Base-by-base conservation (phyloP, 2,888 invertebrate genomes). In the Byasa hedistus region DNA sequence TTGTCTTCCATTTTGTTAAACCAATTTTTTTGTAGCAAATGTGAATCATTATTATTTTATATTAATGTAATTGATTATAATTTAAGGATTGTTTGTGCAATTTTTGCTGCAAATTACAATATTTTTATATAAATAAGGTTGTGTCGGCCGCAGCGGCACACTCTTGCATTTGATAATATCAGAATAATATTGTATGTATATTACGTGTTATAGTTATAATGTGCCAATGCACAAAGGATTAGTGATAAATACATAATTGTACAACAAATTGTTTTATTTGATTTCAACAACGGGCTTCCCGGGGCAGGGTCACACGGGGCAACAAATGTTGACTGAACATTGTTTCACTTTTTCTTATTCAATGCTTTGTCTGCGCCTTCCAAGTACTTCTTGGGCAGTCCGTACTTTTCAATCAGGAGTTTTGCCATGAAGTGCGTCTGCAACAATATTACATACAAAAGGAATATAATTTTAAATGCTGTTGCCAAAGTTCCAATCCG, bases 281-380 rank as follows among this genome's bases (percentile, higher is more conserved):
- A 39, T 32, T 23, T 59, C 44, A 65, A 54, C 27, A 48, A 48
- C 8, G 8, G 7, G 32, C 32, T 32, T 10, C 32, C 19, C 22
- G 36, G 17, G 58, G 10, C 8, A 57, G 19, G 19, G 21, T 44
- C 48, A 51, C 24, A 27, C 21, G 10, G 51, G 15, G 51, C 24
- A 17, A 3, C 17, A 22, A 22, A 52, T 54, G 21, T 52, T 12
- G 19, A 54, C 32, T 27, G 51, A 5, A 55, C 24, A 23, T 60
- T 60, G 36, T 59, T 23, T 79, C 75, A 79, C 83, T 90, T 94
- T 80, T 94, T 94, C 82, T 94, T 94, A 77, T 95, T 96, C 23
- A 95, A 94, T 19, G 95, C 95, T 75, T 94, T 94, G 86, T 96
- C 96, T 22, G 96, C 90, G 39, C 96, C 96, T 75, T 94, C 93